phyloP scores from a whole-genome alignment of 2,888 invertebrate species.

The Leptothorax acervorum region DNA sequence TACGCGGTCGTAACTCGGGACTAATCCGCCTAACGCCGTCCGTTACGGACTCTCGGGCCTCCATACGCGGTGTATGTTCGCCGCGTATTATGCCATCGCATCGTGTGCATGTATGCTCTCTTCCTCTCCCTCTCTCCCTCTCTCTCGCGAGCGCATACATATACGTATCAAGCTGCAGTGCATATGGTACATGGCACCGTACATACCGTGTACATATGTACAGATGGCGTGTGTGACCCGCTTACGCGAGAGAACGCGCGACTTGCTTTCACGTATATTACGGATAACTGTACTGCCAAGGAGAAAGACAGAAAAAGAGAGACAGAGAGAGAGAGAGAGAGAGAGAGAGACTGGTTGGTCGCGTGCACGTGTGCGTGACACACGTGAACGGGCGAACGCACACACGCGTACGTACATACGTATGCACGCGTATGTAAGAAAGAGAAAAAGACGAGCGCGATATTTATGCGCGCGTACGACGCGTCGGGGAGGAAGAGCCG shows the following conservation, averaged over 20 bases:
- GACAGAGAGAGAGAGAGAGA: conserved; percentile 1
- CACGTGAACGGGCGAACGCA: conserved; percentile 17
- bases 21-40: conserved; percentile 71
- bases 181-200: conserved; percentile 25
- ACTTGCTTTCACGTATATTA: conserved; percentile 62
- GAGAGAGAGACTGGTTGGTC: background rate
- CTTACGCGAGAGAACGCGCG: conserved; percentile 37
- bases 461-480: conserved; percentile 43
- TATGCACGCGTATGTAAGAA: background rate
- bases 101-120: background rate
- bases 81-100: conserved; percentile 56
- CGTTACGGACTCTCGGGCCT: conserved; percentile 50
- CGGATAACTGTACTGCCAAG: conserved; percentile 63
- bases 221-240: conserved; percentile 34
- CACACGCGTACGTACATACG: background rate
- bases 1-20: conserved; percentile 55
- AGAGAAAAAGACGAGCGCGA: conserved; percentile 36
- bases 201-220: conserved; percentile 6
- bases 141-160: conserved; percentile 4
- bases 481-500: conserved; percentile 11
- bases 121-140: background rate
- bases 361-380: conserved; percentile 24
- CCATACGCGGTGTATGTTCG: background rate
- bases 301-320: background rate
- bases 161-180: conserved; percentile 9